Evolutionary conservation across 2,888 invertebrate genomes (phyloP).

Genomic region (Chironomus riparius): DNA sequence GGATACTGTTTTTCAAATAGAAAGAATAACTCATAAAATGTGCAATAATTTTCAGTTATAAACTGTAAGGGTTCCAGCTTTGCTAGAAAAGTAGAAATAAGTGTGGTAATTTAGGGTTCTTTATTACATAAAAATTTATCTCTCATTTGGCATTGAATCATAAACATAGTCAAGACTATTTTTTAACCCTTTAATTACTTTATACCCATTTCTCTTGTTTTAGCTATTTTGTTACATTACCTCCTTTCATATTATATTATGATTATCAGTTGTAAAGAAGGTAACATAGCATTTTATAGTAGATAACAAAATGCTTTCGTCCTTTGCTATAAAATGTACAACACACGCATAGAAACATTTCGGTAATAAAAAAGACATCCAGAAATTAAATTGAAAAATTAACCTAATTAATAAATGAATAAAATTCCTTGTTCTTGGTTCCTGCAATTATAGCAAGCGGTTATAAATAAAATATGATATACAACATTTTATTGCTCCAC

Average conservation of each 20-base stretch:
- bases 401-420: conserved; percentile 18
- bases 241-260: background rate
- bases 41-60: background rate
- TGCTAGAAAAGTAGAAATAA: background rate
- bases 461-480: too few species aligned
- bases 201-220: background rate
- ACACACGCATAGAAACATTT: background rate
- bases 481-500: too few species aligned
- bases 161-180: background rate
- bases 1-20: background rate
- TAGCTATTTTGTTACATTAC: background rate
- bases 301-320: background rate
- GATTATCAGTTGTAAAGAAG: background rate
- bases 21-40: background rate
- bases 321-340: background rate
- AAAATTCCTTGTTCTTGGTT: background rate
- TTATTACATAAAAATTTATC: background rate
- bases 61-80: background rate
- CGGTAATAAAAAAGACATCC: background rate
- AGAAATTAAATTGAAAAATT: conserved; percentile 20
- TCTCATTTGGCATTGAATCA: conserved; percentile 19
- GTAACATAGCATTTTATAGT: background rate
- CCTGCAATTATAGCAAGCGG: too few species aligned
- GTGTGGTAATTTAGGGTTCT: conserved; percentile 14
- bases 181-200: conserved; percentile 25